Base-by-base conservation (phyloP, 2,888 invertebrate species). In the Scelioninae gen. 1 region DNA sequence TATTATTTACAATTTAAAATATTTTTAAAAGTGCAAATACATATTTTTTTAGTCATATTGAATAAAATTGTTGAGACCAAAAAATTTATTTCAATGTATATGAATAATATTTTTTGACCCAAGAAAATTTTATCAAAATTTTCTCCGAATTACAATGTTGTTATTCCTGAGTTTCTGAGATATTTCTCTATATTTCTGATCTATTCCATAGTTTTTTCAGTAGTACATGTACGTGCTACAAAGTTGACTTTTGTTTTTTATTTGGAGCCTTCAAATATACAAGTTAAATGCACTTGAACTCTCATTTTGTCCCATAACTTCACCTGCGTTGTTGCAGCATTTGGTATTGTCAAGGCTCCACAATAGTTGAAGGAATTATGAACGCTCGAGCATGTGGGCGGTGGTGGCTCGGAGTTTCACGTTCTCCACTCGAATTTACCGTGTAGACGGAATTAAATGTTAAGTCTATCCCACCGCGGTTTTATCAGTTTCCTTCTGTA, bases 401-500 rank as follows among this genome's bases (percentile, higher is more conserved):
- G 65, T 56, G 75, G 55, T 74, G 71, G 65, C 45, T 47, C 79
- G 63, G 69, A 16, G 79, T 80, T 80, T 69, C 69, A 84, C 81
- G 84, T 81, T 84, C 84, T 84, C 84, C 74, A 84, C 84, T 81
- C 76, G 78, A 84, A 84, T 81, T 84, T 72, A 75, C 84, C 78
- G 60, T 77, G 81, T 51, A 78, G 56, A 75, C 80, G 84, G 84
- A 84, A 84, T 82, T 91, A 90, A 91, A 91, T 91, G 91, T 90
- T 90, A 91, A 89, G 86, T 75, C 90, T 88, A 87, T 91, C 90
- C 88, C 91, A 91, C 89, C 87, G 82, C 82, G 58, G 60, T 58
- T 79, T 85, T 85, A 85, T 85, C 85, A 83, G 83, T 75, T 82
- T 76, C 79, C 76, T 81, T 82, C 75, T 79, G 79, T 62, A 58